Evolutionary conservation across 1,140 invertebrate genomes (phyloP), one percentile per base, ranked within the genome.

Genomic region (Globodera rostochiensis): DNA sequence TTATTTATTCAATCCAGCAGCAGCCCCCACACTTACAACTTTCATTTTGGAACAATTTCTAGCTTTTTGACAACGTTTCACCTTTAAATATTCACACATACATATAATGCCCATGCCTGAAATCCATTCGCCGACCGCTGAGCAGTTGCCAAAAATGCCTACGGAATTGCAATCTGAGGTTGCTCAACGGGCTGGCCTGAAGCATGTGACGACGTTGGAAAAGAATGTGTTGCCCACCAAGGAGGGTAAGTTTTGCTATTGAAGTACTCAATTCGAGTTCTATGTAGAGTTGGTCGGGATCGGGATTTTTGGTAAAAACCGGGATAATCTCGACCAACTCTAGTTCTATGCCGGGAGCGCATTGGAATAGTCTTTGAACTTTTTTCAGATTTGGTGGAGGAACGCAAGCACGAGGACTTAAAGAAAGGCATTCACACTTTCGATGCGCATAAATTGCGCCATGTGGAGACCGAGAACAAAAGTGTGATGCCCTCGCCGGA

Each of bases 211-310:
- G 21, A 79, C 77, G 6, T 25, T 73, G n/a, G 82, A 84, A 45
- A 84, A 84, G 81, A 84, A 84, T 73, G 75, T 76, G 19, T 67
- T 84, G 8, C 82, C 82, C 50, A 84, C 82, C 19, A 83, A 84
- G 47, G 74, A 84, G 75, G 82, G 82, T 83, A 5, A 57, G 80
- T n/a, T 2, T 15, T 15, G 19, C 6, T 13, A 21, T 71, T 66
- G 36, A 53, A 53, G 53, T 9, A 53, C 15, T 53, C 15, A 53
- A 53, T 53, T 53, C 15, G 6, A 5, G 80, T 19, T 3, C 25
- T 7, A 11, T 19, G 25, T 13, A 57, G 11, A 25, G 9, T 36
- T 75, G 64, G 9, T 75, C 15, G 64, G 9, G 46, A 75, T 8
- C 46, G 46, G 9, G 47, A 47, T 36, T 46, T 9, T 8, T 9